phyloP scores from a whole-genome alignment of 2,797 vertebrate species.

The Loriculus beryllinus region DNA sequence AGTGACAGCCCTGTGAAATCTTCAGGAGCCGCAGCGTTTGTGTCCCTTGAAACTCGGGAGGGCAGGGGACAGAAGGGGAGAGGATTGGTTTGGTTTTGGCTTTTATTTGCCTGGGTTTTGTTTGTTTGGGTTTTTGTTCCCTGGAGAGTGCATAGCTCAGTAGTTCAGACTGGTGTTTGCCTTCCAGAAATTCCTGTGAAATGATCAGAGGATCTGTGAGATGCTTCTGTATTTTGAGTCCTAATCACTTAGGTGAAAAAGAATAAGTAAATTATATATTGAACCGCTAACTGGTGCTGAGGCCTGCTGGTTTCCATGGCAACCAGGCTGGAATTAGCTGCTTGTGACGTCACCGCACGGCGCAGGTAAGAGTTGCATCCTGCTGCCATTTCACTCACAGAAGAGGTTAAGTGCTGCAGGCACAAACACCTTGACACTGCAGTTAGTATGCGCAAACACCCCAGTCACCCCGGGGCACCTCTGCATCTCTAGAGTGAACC shows the following conservation, averaged over 20 bases:
- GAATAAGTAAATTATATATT: slow-evolving; percentile 83
- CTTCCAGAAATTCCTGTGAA: slow-evolving; percentile 26
- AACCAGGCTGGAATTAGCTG: slow-evolving; percentile 81
- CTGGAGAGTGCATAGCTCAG: background rate
- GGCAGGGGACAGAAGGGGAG: rapidly evolving
- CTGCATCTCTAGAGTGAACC: rapidly evolving
- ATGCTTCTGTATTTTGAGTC: slow-evolving; percentile 66
- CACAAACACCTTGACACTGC: slow-evolving; percentile 46
- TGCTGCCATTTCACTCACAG: slow-evolving; percentile 47
- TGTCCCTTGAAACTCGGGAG: background rate
- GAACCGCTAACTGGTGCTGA: slow-evolving; percentile 80
- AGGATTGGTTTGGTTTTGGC: background rate
- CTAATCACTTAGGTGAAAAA: slow-evolving; percentile 75
- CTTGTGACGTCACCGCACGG: slow-evolving; percentile 72
- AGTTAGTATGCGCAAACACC: slow-evolving; percentile 40
- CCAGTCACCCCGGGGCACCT: background rate
- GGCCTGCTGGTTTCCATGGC: slow-evolving; percentile 84
- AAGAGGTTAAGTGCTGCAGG: slow-evolving; percentile 40
- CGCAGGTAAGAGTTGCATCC: slow-evolving; percentile 79
- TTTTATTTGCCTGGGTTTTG: background rate
- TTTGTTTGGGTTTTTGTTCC: background rate
- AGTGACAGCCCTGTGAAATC: background rate
- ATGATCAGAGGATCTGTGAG: slow-evolving; percentile 37
- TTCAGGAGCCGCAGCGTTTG: background rate
- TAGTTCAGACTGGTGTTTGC: background rate